Conservation (phyloP, 1,140 invertebrate species). For the Antheraea mylitta region DNA sequence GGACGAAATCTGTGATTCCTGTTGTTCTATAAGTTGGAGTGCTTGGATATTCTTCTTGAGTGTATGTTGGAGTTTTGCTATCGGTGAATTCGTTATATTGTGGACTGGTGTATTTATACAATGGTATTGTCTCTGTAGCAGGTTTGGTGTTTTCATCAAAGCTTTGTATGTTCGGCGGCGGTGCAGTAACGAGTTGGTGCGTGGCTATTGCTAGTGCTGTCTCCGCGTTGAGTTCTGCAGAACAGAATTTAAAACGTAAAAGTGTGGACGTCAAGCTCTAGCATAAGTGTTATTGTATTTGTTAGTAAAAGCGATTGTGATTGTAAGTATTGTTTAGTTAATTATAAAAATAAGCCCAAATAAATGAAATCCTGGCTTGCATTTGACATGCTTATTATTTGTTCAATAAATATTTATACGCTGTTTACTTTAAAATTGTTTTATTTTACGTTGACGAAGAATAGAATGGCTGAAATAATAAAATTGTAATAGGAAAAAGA, state of each 20-base stretch:
- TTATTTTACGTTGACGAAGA: neutral
- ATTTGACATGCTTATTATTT: neutral
- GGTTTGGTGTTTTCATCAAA: conserved; percentile 55
- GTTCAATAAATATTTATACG: neutral
- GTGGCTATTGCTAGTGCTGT: conserved; percentile 71
- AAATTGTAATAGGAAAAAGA: neutral
- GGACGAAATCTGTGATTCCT: conserved; percentile 10
- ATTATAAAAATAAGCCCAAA: neutral
- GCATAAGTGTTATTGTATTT: neutral
- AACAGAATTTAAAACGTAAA: neutral
- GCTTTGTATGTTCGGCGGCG: conserved; percentile 58
- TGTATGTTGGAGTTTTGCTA: conserved; percentile 35
- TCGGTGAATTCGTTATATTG: conserved; percentile 44
- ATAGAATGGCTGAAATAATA: neutral
- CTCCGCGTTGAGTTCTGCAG: conserved; percentile 58
- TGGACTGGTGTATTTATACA: conserved; percentile 48
- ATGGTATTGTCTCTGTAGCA: conserved; percentile 39
- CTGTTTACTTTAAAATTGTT: neutral
- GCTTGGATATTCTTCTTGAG: conserved; percentile 34
- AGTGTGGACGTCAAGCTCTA: neutral
- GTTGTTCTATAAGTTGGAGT: conserved; percentile 8
- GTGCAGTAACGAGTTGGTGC: conserved; percentile 68
- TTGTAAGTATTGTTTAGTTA: neutral
- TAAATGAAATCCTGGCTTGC: neutral
- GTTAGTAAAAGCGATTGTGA: neutral